Base-by-base conservation (phyloP, 2,113 vertebrate species). In the Spizaetus ornatus region DNA sequence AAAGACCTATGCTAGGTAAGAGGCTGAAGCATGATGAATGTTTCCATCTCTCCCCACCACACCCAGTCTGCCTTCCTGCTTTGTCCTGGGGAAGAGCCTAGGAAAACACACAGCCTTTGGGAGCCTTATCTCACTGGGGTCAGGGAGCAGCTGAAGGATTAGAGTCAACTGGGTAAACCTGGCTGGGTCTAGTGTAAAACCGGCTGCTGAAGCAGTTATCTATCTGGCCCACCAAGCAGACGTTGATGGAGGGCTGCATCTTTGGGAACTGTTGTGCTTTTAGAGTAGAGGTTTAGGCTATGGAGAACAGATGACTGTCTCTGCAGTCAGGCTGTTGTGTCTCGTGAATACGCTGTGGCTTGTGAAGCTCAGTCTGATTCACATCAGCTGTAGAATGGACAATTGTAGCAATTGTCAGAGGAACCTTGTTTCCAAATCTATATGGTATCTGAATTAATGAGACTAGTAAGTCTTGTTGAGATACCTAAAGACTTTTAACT, bases 291-390 rank as follows among this genome's bases (percentile, higher is more conserved):
- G 15, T 55, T 67, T 47, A 48, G 74, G 43, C n/a, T 59, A 4
- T 23, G 12, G 52, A 22, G 43, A 65, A 38, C 26, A 66, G 61
- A 5, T 0, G 1, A 5, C 14, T 70, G 5, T 8, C 26, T 36
- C 17, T 59, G 52, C 63, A 62, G 38, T 45, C 23, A 56, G 42
- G 43, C 55, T 80, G 19, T 43, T 38, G 23, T 45, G 14, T 43
- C 23, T 38, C 69, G 20, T 16, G 52, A 23, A 43, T 29, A 6
- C 0, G 0, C 52, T 42, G 22, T 29, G 42, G 8, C n/a, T 84
- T 31, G 13, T 13, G 34, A 53, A 61, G 42, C 42, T 88, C 9
- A 4, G 15, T n/a, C n/a, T 42, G 61, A 58, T 36, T 58, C 45
- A 19, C n/a, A 4, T 11, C 0, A 4, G 13, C 13, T 59, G 42